These are phyloP conservation scores for Ectemnius lituratus DNA, from an alignment of 2,888 invertebrate genomes.

Conservation along the genomic window DNA sequence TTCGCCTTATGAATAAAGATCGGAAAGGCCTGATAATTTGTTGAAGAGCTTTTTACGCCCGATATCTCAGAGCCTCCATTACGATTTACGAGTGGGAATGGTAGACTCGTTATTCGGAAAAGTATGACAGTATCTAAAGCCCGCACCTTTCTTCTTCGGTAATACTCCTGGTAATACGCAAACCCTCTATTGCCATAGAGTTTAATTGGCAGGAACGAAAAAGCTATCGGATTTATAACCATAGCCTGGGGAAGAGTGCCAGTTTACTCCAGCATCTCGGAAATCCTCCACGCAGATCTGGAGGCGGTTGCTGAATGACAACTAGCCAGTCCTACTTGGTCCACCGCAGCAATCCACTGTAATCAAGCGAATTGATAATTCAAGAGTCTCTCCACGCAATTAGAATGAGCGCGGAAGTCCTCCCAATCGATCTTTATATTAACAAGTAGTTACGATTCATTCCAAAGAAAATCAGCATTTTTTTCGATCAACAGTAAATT, in stretches of 20 bases:
- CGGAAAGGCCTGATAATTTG: constrained; percentile 28
- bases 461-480: no score
- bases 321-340: background rate
- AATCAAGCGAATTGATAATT: constrained; percentile 10
- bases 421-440: constrained; percentile 21
- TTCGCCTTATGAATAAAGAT: constrained; percentile 51
- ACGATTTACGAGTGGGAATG: background rate
- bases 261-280: no score
- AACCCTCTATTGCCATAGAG: no score
- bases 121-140: constrained; percentile 14
- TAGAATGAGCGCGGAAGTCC: constrained; percentile 21
- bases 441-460: background rate
- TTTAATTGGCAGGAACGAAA: background rate
- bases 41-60: constrained; percentile 8
- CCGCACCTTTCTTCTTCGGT: background rate
- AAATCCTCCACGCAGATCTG: no score
- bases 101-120: constrained; percentile 38
- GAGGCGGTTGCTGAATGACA: constrained; percentile 23
- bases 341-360: background rate
- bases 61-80: constrained; percentile 20
- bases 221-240: background rate
- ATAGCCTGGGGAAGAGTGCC: no score
- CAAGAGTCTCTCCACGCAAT: constrained; percentile 23
- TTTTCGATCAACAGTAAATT: background rate
- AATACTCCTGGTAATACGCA: no score